Percentiles rank a stretch among this genome's conserved stretches.
Evolutionary conservation across 2,888 invertebrate species (phyloP).

Genomic region (Watsonalla cultraria): DNA sequence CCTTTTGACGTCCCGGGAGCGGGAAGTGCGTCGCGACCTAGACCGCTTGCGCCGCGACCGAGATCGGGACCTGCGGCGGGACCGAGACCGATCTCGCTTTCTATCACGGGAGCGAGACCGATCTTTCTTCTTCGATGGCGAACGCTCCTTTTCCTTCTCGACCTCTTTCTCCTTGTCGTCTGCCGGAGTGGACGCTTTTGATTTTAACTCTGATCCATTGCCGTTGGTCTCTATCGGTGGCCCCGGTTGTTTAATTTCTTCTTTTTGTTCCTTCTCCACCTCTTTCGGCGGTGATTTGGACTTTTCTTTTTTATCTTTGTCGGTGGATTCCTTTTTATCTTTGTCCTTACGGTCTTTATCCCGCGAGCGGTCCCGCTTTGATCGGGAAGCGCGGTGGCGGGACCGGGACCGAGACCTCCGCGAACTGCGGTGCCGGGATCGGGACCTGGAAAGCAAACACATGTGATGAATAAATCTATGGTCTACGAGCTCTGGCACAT

Average conservation of each 20-base stretch:
- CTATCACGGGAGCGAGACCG: slow-evolving; percentile 66
- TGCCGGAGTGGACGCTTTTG: slow-evolving; percentile 49
- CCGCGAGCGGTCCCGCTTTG: slow-evolving; percentile 67
- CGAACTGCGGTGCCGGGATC: slow-evolving; percentile 79
- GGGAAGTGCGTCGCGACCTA: slow-evolving; percentile 59
- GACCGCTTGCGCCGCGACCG: slow-evolving; percentile 71
- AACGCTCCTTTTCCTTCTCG: slow-evolving; percentile 43
- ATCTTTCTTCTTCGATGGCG: slow-evolving; percentile 66
- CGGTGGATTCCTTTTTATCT: slow-evolving; percentile 47
- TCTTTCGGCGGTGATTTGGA: slow-evolving; percentile 40
- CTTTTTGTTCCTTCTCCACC: slow-evolving; percentile 42
- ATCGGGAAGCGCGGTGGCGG: slow-evolving; percentile 76
- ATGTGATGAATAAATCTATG: no score
- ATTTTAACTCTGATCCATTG: slow-evolving; percentile 42
- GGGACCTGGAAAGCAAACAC: slow-evolving; percentile 46
- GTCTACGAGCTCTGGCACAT: no score
- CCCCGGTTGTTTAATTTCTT: slow-evolving; percentile 20
- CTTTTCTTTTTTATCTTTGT: slow-evolving; percentile 45
- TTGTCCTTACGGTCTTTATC: slow-evolving; percentile 44
- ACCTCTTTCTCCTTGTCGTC: slow-evolving; percentile 51
- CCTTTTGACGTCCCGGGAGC: slow-evolving; percentile 65
- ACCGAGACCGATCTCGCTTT: slow-evolving; percentile 75
- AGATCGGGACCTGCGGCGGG: slow-evolving; percentile 80
- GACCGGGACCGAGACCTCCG: slow-evolving; percentile 73
- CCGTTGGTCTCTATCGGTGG: slow-evolving; percentile 46